A percentile compares a stretch with the other conserved stretches of the same genome.
Evolutionary conservation across 2,797 vertebrate species (phyloP).

Genomic region (Dermochelys coriacea): DNA sequence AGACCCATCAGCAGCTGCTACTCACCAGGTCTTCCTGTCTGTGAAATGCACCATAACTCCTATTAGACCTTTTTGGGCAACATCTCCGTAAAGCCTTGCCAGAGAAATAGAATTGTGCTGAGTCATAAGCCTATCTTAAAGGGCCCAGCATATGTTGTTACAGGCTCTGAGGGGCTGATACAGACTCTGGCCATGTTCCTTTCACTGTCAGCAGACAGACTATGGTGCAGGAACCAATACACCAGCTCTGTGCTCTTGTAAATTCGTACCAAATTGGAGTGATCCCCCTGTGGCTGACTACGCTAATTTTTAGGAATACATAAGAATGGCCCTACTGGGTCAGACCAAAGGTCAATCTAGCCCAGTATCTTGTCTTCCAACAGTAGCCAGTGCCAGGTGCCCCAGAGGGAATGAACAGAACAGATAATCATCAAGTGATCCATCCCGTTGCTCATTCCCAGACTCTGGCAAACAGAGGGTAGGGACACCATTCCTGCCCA

Average conservation of each 20-base stretch:
- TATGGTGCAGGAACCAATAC: background rate
- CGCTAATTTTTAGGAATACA: background rate
- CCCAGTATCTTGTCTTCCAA: too few relatives aligned
- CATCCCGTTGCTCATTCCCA: too few relatives aligned
- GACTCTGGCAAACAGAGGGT: too few relatives aligned
- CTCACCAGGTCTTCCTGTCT: rapidly evolving
- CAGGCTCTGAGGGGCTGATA: background rate
- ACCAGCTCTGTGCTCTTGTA: background rate
- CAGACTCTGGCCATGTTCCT: background rate
- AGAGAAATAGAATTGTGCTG: background rate
- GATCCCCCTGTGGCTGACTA: background rate
- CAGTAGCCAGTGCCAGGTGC: too few relatives aligned
- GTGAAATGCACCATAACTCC: background rate
- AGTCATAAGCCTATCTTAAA: background rate
- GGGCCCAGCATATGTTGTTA: background rate
- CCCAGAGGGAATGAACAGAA: too few relatives aligned
- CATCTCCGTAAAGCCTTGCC: background rate
- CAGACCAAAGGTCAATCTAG: too few relatives aligned
- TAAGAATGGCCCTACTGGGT: too few relatives aligned
- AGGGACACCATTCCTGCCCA: too few relatives aligned
- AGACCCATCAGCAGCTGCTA: background rate
- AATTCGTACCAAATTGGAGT: background rate
- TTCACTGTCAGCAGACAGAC: background rate
- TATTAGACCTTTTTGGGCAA: background rate
- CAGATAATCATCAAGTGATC: too few relatives aligned